A percentile compares a stretch with the other conserved stretches of the same genome.
phyloP scores from a whole-genome alignment of 1,140 invertebrate genomes.

The Drosophila pseudoobscura region DNA sequence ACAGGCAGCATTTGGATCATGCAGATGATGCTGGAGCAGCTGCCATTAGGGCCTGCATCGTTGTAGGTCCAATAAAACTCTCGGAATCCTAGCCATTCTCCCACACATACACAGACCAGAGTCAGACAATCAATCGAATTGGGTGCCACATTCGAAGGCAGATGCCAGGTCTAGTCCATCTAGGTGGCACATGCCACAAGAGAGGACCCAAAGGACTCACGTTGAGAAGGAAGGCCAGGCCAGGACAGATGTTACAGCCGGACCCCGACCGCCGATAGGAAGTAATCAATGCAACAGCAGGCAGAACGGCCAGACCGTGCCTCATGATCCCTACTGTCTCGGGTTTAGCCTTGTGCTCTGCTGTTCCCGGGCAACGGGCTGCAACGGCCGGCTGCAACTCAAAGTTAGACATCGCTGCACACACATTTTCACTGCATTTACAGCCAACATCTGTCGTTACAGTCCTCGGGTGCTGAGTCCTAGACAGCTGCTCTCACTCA shows the following conservation, averaged over 20 bases:
- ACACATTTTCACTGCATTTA: constrained; percentile 30
- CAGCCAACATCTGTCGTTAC: constrained; percentile 34
- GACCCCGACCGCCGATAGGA: neutral
- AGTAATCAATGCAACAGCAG: constrained; percentile 61
- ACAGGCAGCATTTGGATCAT: constrained; percentile 35
- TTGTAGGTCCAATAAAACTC: neutral
- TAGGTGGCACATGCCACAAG: constrained; percentile 36
- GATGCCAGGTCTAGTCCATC: constrained; percentile 24
- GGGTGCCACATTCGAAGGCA: constrained; percentile 18
- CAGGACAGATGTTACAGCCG: constrained; percentile 38
- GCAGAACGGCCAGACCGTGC: constrained; percentile 13
- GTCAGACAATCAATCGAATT: constrained; percentile 21
- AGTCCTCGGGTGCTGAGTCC: too few species aligned
- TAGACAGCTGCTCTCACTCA: too few species aligned
- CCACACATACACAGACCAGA: neutral
- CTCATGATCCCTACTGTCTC: constrained; percentile 13
- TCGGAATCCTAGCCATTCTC: neutral
- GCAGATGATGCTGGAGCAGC: constrained; percentile 14
- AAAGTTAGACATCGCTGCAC: constrained; percentile 23
- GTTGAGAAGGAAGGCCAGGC: neutral
- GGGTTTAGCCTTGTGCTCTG: too few species aligned
- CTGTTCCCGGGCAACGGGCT: too few species aligned
- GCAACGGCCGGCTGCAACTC: constrained; percentile 32
- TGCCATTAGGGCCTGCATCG: constrained; percentile 15
- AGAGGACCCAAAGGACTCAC: constrained; percentile 4